Evolutionary conservation across 1,140 invertebrate species (phyloP).

Genomic region (Diorhabda carinulata): DNA sequence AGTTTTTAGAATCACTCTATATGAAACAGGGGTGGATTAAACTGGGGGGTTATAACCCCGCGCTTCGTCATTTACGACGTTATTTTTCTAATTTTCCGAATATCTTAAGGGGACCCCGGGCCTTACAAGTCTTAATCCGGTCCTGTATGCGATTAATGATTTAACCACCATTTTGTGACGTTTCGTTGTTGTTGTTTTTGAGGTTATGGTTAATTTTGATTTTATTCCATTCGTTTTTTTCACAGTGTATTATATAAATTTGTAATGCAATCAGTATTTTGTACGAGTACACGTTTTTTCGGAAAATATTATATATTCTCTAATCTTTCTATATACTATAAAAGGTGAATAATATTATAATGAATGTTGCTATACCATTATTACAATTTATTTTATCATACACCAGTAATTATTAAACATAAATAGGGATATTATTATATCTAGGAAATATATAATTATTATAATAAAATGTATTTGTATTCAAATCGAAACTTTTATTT

Average conservation of each 20-base stretch:
- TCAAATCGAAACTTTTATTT: conserved; percentile 28
- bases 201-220: no score
- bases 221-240: background rate
- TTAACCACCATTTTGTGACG: no score
- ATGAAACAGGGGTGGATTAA: no score
- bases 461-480: conserved; percentile 51
- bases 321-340: conserved; percentile 48
- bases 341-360: conserved; percentile 42
- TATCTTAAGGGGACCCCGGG: no score
- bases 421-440: conserved; percentile 49
- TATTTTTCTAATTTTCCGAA: no score
- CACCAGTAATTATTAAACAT: conserved; percentile 47
- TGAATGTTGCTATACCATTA: conserved; percentile 50
- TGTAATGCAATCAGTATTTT: conserved; percentile 46
- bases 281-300: conserved; percentile 49
- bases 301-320: conserved; percentile 46
- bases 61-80: no score
- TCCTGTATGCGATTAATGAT: no score
- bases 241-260: background rate
- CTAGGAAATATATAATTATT: conserved; percentile 49
- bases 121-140: no score
- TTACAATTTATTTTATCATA: conserved; percentile 49
- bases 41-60: no score
- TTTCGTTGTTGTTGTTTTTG: no score
- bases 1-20: no score